phyloP scores from a whole-genome alignment of 2,888 invertebrate genomes.

The Mechanitis messenoides region DNA sequence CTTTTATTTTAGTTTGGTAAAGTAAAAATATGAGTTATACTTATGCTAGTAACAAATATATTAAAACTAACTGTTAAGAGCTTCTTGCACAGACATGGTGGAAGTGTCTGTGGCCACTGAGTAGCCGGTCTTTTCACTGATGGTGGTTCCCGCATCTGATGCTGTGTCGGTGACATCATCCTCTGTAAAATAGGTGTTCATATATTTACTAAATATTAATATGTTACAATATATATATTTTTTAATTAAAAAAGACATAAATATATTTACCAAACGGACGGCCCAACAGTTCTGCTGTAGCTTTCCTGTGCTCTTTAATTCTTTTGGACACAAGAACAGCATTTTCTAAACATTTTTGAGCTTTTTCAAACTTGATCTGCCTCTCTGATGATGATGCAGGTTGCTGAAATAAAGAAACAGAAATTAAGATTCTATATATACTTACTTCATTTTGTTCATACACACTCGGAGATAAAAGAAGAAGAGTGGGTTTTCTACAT shows the following conservation, averaged over 20 bases:
- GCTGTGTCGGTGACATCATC: slow-evolving; percentile 62
- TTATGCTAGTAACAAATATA: background rate
- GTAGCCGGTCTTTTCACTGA: slow-evolving; percentile 66
- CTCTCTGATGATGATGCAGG: slow-evolving; percentile 56
- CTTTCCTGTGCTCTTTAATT: slow-evolving; percentile 69
- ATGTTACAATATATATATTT: background rate
- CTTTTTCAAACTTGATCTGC: slow-evolving; percentile 66
- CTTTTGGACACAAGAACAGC: slow-evolving; percentile 70
- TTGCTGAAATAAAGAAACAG: slow-evolving; percentile 18
- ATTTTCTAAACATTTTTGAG: slow-evolving; percentile 71
- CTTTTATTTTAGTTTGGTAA: too few relatives aligned
- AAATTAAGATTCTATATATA: background rate
- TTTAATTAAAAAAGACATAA: background rate
- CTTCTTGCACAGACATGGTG: slow-evolving; percentile 68
- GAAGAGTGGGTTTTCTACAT: too few relatives aligned
- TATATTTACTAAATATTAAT: slow-evolving; percentile 3
- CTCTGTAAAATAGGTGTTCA: slow-evolving; percentile 42
- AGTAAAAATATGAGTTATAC: too few relatives aligned
- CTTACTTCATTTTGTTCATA: too few relatives aligned
- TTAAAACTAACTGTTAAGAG: slow-evolving; percentile 60
- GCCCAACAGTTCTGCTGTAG: slow-evolving; percentile 68
- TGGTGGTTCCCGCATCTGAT: slow-evolving; percentile 66
- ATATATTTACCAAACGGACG: slow-evolving; percentile 56
- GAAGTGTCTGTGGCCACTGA: slow-evolving; percentile 66
- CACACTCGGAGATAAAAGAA: too few relatives aligned